A percentile compares a stretch with the other conserved stretches of the same genome.
phyloP scores from a whole-genome alignment of 2,888 invertebrate genomes.

The Brassicogethes aeneus region DNA sequence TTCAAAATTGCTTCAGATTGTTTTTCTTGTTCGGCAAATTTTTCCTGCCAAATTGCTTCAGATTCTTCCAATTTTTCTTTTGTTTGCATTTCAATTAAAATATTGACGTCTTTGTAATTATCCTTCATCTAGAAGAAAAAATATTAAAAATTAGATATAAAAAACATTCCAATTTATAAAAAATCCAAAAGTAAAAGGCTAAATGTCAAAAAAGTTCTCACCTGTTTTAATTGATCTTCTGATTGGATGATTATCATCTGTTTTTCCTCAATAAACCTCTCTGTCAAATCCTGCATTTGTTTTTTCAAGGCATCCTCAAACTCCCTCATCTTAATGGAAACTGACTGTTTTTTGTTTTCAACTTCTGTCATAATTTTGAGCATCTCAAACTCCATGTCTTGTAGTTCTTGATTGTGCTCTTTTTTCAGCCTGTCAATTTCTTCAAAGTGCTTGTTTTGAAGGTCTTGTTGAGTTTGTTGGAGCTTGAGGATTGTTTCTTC shows the following conservation, averaged over 20 bases:
- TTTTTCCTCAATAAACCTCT: conserved; percentile 32
- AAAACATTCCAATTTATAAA: not conserved
- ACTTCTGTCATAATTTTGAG: conserved; percentile 29
- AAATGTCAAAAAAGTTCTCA: conserved; percentile 5
- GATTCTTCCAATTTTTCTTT: conserved; percentile 41
- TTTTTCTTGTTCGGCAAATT: conserved; percentile 39
- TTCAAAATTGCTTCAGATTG: conserved; percentile 44
- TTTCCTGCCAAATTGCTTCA: conserved; percentile 38
- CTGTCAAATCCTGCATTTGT: conserved; percentile 24
- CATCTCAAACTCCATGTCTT: conserved; percentile 32
- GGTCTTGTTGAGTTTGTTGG: conserved; percentile 18
- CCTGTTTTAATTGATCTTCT: conserved; percentile 34
- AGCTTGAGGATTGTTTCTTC: conserved; percentile 18
- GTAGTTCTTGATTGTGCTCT: conserved; percentile 28
- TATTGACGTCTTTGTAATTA: conserved; percentile 33
- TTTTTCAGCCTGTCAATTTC: conserved; percentile 26
- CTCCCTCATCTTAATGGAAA: conserved; percentile 21
- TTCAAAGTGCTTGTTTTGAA: conserved; percentile 16
- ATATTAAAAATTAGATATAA: not conserved
- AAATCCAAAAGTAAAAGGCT: too few species aligned
- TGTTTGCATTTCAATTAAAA: conserved; percentile 36
- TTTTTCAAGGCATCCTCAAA: conserved; percentile 17
- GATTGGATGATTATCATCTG: conserved; percentile 19
- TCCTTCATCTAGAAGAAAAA: conserved; percentile 27
- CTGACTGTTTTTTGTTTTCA: conserved; percentile 26